Evolutionary conservation across 37 sponge, comb jelly and placozoan genomes (phyloP).

Genomic region (Chondrosia reniformis): DNA sequence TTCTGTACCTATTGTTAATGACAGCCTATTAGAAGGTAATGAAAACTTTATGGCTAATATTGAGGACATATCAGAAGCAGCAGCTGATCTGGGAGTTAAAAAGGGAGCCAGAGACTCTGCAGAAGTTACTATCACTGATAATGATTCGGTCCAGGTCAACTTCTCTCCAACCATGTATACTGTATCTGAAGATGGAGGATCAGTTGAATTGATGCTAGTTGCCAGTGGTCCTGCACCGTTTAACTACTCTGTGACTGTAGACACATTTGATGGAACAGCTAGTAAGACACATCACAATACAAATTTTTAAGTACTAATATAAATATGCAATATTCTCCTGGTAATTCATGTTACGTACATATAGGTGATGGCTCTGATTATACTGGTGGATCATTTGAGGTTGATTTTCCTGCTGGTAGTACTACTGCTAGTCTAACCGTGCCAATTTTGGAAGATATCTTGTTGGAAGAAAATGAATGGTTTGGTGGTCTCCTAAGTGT

Average conservation of each 20-base stretch:
- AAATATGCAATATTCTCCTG: too few relatives aligned
- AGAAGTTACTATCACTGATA: not conserved
- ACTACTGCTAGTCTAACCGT: not conserved
- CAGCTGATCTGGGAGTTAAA: too few relatives aligned
- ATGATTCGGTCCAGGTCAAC: not conserved
- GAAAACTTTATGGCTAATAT: constrained; percentile 33
- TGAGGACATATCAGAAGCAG: too few relatives aligned
- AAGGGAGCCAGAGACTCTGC: not conserved
- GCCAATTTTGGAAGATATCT: not conserved
- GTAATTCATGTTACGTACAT: too few relatives aligned
- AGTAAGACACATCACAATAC: too few relatives aligned
- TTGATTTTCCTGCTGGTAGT: not conserved
- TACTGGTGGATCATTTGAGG: not conserved
- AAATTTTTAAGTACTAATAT: too few relatives aligned
- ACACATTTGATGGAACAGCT: not conserved
- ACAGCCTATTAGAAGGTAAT: constrained; percentile 9
- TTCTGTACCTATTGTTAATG: constrained; percentile 23
- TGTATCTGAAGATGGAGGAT: constrained; percentile 20
- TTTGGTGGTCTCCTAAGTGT: not conserved
- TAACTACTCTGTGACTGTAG: not conserved
- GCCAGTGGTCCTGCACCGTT: not conserved
- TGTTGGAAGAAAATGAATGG: not conserved
- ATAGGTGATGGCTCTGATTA: constrained; percentile 4
- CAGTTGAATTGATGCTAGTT: not conserved
- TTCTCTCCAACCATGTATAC: constrained; percentile 4